Evolutionary conservation across 2,888 invertebrate species (phyloP).

Genomic region (Cerastoderma edule): DNA sequence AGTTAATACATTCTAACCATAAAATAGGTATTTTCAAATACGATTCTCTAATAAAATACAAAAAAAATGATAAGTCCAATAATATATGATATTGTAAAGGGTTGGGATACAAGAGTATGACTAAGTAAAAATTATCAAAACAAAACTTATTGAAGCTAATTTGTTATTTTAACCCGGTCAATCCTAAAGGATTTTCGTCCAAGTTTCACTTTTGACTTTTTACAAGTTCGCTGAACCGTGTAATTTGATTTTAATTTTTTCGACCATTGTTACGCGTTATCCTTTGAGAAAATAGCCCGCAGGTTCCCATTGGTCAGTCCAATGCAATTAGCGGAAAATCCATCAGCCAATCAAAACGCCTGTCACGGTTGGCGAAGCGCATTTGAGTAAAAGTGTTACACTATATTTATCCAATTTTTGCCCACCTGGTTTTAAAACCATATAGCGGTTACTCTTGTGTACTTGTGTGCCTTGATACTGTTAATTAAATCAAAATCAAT

Average conservation of each 20-base stretch:
- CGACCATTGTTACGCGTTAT: slow-evolving; percentile 38
- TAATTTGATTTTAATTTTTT: slow-evolving; percentile 48
- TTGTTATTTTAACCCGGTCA: slow-evolving; percentile 56
- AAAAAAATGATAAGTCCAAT: no score
- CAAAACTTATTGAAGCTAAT: no score
- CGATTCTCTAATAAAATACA: no score
- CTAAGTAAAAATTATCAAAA: no score
- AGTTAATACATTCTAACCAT: no score
- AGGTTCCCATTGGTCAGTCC: slow-evolving; percentile 48
- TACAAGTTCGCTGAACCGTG: slow-evolving; percentile 31
- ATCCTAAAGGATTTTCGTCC: slow-evolving; percentile 17
- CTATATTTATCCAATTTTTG: slow-evolving; percentile 11
- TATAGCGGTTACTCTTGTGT: background rate
- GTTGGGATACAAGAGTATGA: no score
- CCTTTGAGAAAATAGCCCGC: slow-evolving; percentile 53
- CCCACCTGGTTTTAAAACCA: slow-evolving; percentile 5
- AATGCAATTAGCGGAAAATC: slow-evolving; percentile 40
- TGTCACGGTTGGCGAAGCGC: slow-evolving; percentile 37
- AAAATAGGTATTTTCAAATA: no score
- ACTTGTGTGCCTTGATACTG: background rate
- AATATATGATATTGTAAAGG: no score
- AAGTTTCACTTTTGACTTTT: slow-evolving; percentile 21
- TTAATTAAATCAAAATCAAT: background rate
- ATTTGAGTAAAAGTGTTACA: slow-evolving; percentile 37
- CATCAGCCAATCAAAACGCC: slow-evolving; percentile 46